phyloP scores from a whole-genome alignment of 2,797 vertebrate species.

The Epinephelus malabaricus region DNA sequence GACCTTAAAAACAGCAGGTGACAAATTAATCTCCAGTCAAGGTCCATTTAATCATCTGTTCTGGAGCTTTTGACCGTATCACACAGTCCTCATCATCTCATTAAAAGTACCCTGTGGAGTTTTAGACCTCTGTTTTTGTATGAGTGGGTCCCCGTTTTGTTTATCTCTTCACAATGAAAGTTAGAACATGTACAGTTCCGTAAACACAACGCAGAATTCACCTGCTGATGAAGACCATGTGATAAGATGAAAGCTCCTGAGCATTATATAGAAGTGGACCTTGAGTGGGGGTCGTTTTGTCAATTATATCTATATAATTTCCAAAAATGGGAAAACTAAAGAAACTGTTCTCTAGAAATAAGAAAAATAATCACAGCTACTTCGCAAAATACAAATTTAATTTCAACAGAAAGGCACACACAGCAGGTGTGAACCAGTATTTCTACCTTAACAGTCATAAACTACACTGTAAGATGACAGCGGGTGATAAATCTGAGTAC shows the following conservation, averaged over 20 bases:
- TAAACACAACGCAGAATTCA: background rate
- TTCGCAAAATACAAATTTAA: no score
- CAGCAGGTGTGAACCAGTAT: background rate
- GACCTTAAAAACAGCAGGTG: background rate
- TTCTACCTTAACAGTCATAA: background rate
- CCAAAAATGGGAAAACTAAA: no score
- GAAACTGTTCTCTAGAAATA: no score
- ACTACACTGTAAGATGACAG: background rate
- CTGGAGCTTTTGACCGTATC: background rate
- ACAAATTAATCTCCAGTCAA: background rate
- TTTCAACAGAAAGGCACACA: background rate
- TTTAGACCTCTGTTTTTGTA: no score
- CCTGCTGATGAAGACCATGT: background rate
- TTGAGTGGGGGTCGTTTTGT: no score
- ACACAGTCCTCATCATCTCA: background rate
- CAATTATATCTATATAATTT: no score
- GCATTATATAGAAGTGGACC: background rate
- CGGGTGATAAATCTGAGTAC: slow-evolving; percentile 71
- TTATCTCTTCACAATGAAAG: background rate
- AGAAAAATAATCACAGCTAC: no score
- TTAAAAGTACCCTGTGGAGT: no score
- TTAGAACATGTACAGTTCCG: background rate
- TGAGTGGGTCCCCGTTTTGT: no score
- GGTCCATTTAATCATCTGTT: background rate
- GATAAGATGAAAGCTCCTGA: background rate